These are phyloP conservation scores for Sandelia bainsii DNA, from an alignment of 2,797 vertebrate species.

Conservation along the genomic window DNA sequence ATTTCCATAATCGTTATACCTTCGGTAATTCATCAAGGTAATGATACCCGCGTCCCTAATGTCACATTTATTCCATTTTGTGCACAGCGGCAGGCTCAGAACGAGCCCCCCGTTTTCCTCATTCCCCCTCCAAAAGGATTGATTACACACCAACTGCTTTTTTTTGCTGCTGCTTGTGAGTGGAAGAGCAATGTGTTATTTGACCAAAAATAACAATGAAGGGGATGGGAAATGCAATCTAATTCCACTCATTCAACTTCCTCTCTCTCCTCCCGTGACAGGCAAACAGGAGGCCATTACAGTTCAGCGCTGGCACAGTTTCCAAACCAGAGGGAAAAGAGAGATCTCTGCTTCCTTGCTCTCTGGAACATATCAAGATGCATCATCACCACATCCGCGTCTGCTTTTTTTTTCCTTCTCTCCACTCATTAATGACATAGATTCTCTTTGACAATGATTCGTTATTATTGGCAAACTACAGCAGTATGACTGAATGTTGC, in stretches of 20 bases:
- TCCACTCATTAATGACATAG: slow-evolving; percentile 69
- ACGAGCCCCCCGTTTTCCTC: slow-evolving; percentile 49
- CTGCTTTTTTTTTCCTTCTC: slow-evolving; percentile 15
- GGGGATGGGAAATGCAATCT: slow-evolving; percentile 80
- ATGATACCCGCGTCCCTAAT: slow-evolving; percentile 90
- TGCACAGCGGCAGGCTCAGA: slow-evolving; percentile 81
- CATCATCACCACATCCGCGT: slow-evolving; percentile 67
- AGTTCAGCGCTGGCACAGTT: slow-evolving; percentile 66
- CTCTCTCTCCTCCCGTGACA: slow-evolving; percentile 68
- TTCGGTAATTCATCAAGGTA: slow-evolving; percentile 92
- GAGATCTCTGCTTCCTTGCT: slow-evolving; percentile 51
- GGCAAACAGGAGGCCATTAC: slow-evolving; percentile 78
- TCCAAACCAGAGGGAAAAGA: slow-evolving; percentile 52
- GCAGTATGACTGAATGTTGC: slow-evolving; percentile 50
- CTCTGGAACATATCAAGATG: slow-evolving; percentile 60
- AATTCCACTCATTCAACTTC: slow-evolving; percentile 80
- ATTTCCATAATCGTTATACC: slow-evolving; percentile 93
- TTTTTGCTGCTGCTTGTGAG: slow-evolving; percentile 75
- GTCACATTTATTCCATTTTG: slow-evolving; percentile 89
- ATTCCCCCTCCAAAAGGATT: slow-evolving; percentile 79
- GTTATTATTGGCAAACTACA: slow-evolving; percentile 67
- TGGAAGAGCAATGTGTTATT: slow-evolving; percentile 85
- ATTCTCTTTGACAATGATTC: slow-evolving; percentile 77
- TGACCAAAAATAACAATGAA: slow-evolving; percentile 84
- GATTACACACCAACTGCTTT: slow-evolving; percentile 85